These are phyloP conservation scores for Polymixis flavicincta DNA, from an alignment of 2,888 invertebrate genomes.

Conservation along the genomic window DNA sequence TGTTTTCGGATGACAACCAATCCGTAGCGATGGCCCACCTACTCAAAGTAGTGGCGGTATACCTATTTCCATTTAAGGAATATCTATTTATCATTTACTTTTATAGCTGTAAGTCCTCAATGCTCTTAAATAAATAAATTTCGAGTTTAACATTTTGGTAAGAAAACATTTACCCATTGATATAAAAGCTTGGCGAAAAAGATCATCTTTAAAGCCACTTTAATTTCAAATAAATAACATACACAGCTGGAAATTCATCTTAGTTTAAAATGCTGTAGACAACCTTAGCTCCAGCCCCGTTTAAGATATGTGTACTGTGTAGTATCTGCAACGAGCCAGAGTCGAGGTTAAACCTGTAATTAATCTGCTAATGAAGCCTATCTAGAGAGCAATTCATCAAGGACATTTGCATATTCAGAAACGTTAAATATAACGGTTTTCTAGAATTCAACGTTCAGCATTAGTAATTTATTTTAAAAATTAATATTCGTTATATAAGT, in stretches of 20 bases:
- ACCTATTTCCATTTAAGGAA: neutral
- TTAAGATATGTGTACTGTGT: too few relatives aligned
- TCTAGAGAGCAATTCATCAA: constrained; percentile 54
- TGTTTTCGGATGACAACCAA: neutral
- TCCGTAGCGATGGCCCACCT: too few relatives aligned
- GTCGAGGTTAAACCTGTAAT: constrained; percentile 17
- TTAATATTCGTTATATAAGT: constrained; percentile 51
- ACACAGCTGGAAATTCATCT: constrained; percentile 3
- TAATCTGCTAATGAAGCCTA: constrained; percentile 42
- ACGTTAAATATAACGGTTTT: constrained; percentile 38
- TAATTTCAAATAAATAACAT: neutral
- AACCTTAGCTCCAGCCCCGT: too few relatives aligned
- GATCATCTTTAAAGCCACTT: neutral
- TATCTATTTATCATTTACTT: too few relatives aligned
- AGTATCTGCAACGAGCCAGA: constrained; percentile 4
- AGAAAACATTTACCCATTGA: neutral
- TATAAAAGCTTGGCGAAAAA: neutral
- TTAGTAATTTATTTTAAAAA: constrained; percentile 54
- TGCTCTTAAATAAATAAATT: too few relatives aligned
- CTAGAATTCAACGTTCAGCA: constrained; percentile 33
- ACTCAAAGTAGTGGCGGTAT: neutral
- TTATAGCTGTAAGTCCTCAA: too few relatives aligned
- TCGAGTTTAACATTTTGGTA: too few relatives aligned
- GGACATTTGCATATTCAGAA: constrained; percentile 50
- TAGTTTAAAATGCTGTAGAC: neutral